These are phyloP conservation scores for Papilio polyxenes DNA, from an alignment of 1,140 invertebrate genomes.

Conservation along the genomic window DNA sequence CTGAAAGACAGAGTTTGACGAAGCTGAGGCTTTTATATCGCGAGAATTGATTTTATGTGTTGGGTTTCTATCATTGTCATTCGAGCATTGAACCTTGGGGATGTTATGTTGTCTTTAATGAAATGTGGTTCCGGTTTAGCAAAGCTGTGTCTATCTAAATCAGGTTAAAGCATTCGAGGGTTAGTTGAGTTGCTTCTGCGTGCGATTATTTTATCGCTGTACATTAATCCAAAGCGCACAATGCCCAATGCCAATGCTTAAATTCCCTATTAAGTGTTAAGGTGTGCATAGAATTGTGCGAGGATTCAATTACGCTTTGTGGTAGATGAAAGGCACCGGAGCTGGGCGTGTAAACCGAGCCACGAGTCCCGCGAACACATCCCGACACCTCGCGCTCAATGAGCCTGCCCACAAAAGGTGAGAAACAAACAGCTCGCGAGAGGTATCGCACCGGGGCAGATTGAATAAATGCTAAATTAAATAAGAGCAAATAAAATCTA, in stretches of 20 bases:
- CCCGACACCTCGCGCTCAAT: slow-evolving; percentile 78
- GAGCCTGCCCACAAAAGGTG: slow-evolving; percentile 78
- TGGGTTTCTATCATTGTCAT: slow-evolving; percentile 44
- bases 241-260: slow-evolving; percentile 80
- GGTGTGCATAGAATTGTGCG: slow-evolving; percentile 76
- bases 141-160: not conserved
- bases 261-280: slow-evolving; percentile 81
- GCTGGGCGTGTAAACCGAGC: slow-evolving; percentile 75
- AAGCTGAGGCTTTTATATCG: slow-evolving; percentile 39
- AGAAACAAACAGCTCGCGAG: slow-evolving; percentile 71
- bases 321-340: slow-evolving; percentile 77
- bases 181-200: slow-evolving; percentile 63
- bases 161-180: slow-evolving; percentile 47
- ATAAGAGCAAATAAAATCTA: slow-evolving; percentile 78
- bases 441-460: slow-evolving; percentile 70
- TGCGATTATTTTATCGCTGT: slow-evolving; percentile 50
- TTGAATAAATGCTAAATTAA: slow-evolving; percentile 81
- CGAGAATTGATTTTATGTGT: slow-evolving; percentile 35
- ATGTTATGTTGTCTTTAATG: not conserved
- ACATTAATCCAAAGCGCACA: slow-evolving; percentile 73
- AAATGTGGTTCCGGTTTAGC: not conserved
- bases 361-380: slow-evolving; percentile 72
- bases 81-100: slow-evolving; percentile 9
- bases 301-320: slow-evolving; percentile 81
- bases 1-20: slow-evolving; percentile 21